These are phyloP conservation scores for Aplysina aerophoba DNA, from an alignment of 37 sponge, comb jelly and placozoan genomes.

Conservation along the genomic window DNA sequence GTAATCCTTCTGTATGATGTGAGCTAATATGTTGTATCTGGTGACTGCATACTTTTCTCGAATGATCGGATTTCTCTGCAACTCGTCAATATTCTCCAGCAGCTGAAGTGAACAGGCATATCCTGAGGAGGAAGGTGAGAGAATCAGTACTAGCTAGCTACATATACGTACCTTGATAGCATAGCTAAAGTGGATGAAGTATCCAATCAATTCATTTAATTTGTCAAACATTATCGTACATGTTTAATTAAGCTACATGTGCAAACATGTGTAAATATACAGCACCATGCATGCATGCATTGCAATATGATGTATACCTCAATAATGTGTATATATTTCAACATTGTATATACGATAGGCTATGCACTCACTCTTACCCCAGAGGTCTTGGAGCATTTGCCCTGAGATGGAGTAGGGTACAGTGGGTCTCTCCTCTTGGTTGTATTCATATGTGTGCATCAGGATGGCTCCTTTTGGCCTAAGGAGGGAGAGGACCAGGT, in stretches of 20 bases:
- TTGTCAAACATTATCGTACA: too few relatives aligned
- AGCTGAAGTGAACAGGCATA: constrained; percentile 15
- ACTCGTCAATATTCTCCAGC: constrained; percentile 34
- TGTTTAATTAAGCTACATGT: too few relatives aligned
- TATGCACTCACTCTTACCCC: background rate
- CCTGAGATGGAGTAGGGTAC: constrained; percentile 46
- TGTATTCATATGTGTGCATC: constrained; percentile 48
- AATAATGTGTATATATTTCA: too few relatives aligned
- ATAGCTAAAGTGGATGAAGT: too few relatives aligned
- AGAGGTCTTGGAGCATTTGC: constrained; percentile 19
- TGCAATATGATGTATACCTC: too few relatives aligned
- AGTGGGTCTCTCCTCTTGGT: constrained; percentile 4
- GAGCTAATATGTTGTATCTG: background rate
- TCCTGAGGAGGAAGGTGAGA: background rate
- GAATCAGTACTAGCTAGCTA: too few relatives aligned
- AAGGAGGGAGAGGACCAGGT: constrained; percentile 14
- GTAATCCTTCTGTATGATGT: background rate
- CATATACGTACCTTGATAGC: too few relatives aligned
- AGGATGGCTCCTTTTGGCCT: constrained; percentile 42
- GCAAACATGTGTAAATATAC: too few relatives aligned
- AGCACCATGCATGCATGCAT: too few relatives aligned
- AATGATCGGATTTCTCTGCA: constrained; percentile 32
- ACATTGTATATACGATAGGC: background rate
- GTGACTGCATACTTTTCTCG: constrained; percentile 1
- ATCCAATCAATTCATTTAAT: too few relatives aligned